Evolutionary conservation across 2,888 invertebrate genomes (phyloP), one percentile per base, ranked within the genome.

Genomic region (Linnaemya vulpina): DNA sequence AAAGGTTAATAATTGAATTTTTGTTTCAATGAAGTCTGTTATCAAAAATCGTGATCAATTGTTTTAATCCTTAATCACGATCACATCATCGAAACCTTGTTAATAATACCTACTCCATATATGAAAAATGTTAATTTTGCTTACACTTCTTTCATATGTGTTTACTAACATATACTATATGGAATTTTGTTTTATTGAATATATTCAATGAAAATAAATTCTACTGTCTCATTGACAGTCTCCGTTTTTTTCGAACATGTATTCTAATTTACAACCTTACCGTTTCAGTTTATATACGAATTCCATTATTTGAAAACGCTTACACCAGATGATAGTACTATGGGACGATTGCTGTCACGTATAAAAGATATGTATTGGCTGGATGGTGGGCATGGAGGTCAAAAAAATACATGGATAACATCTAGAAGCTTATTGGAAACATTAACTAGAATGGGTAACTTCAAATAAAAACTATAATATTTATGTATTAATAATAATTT

Each of bases 381-480:
- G 89, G 98, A 98, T 92, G 97, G 97, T 2, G 98, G 98, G 0
- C 98, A 98, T 93, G 95, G 96, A n/a, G 98, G 98, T 17, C 95
- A 95, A 77, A 95, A 95, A 90, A 96, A 97, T 92, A 97, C 97
- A 25, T 98, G 98, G 97, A 95, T 98, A 87, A 97, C 96, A 0
- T 94, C 96, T 1, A 93, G 95, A 87, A 94, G 94, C 71, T 93
- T 97, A 49, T 93, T 98, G 40, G 94, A 95, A 91, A 95, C 95
- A 0, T 94, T 98, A 71, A 94, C 95, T 2, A 93, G 95, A 89
- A 94, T 96, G 91, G 94, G 96, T 96, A 58, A 78, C 22, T 15
- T 38, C 1, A 68, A 11, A 25, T 25, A 3, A 35, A 73, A n/a
- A 0, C 17, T 20, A 25, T n/a, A 74, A 62, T 17, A 51, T 43